Percentiles rank a stretch among this genome's conserved stretches.
These are phyloP conservation scores for Polydrusus cervinus DNA, from an alignment of 2,888 invertebrate species.

Conservation along the genomic window DNA sequence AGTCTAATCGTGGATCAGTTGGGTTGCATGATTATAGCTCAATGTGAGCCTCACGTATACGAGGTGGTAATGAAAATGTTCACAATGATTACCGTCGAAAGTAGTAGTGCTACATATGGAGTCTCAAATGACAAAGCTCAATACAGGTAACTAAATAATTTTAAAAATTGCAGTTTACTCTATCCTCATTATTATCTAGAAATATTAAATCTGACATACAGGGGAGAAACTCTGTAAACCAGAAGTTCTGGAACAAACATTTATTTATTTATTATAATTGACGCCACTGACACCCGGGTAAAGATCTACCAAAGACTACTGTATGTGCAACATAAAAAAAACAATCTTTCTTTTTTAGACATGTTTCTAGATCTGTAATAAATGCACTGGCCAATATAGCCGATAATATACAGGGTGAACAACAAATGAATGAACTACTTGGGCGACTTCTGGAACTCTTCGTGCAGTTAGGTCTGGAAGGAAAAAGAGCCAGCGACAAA, in stretches of 20 bases:
- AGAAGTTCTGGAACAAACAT: too few species aligned
- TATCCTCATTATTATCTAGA: too few species aligned
- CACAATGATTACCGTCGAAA: conserved; percentile 94
- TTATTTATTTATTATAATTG: too few species aligned
- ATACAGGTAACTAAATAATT: conserved; percentile 56
- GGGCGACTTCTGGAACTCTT: conserved; percentile 95
- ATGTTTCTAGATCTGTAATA: conserved; percentile 95
- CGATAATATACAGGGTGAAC: conserved; percentile 91
- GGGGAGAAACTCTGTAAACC: too few species aligned
- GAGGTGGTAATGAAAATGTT: conserved; percentile 99
- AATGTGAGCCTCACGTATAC: conserved; percentile 87
- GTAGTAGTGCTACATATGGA: conserved; percentile 85
- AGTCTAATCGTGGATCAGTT: conserved; percentile 97
- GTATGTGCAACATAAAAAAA: too few species aligned
- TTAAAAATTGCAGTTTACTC: too few species aligned
- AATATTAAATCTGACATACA: too few species aligned
- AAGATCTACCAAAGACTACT: too few species aligned
- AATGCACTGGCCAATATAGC: conserved; percentile 98
- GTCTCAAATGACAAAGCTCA: conserved; percentile 76
- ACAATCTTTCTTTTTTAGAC: conserved; percentile 70
- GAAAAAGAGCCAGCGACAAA: conserved; percentile 95
- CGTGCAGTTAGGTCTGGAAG: conserved; percentile 97
- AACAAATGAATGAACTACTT: conserved; percentile 88
- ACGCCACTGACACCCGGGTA: too few species aligned
- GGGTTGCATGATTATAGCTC: conserved; percentile 97